Conservation (phyloP, 1,140 invertebrate species). For the Gryon sp. region DNA sequence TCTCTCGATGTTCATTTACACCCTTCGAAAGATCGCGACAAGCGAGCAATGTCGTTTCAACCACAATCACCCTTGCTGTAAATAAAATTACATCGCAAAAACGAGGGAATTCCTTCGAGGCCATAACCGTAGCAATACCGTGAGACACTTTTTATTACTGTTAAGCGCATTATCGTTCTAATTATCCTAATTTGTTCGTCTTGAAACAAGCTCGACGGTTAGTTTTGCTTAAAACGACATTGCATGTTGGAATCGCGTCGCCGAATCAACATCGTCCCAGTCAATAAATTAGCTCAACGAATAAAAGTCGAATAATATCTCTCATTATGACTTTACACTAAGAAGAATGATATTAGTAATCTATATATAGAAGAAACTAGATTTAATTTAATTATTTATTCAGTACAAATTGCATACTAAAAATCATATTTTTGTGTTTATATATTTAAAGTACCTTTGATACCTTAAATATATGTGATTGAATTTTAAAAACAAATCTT, state of each 20-base stretch:
- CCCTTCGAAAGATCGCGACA: not conserved
- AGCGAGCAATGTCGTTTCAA: slow-evolving; percentile 5
- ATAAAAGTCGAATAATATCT: no score
- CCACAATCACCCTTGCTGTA: not conserved
- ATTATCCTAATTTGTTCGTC: slow-evolving; percentile 26
- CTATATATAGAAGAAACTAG: no score
- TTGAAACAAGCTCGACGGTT: slow-evolving; percentile 19
- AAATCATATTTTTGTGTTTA: no score
- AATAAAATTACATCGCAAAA: slow-evolving; percentile 16
- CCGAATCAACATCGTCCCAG: slow-evolving; percentile 23
- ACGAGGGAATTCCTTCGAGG: no score
- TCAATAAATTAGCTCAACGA: slow-evolving; percentile 49
- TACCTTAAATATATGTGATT: no score
- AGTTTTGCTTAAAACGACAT: slow-evolving; percentile 22
- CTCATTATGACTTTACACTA: no score
- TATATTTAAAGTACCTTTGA: no score
- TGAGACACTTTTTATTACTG: slow-evolving; percentile 15
- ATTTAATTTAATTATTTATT: no score
- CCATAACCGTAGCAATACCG: not conserved
- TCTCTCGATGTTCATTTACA: slow-evolving; percentile 59
- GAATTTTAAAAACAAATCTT: no score
- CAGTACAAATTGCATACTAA: no score
- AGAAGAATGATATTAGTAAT: no score
- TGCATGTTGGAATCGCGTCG: not conserved
- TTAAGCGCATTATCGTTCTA: slow-evolving; percentile 12